Conservation (phyloP, 2,888 invertebrate genomes). For the Halictus ligatus region DNA sequence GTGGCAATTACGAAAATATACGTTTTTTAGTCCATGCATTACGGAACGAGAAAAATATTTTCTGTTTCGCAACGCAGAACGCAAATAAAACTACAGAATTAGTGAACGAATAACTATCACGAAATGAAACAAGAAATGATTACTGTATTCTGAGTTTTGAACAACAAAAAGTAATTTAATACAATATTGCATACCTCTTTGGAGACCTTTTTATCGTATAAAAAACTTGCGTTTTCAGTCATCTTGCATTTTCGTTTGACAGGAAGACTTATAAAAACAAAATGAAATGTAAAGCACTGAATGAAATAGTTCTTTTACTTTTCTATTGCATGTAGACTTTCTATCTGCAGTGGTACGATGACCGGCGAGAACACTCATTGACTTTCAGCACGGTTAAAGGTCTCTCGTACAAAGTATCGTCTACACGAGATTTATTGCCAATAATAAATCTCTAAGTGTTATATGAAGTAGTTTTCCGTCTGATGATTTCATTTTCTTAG, state of each 20-base stretch:
- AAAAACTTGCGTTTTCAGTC: neutral
- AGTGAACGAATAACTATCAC: neutral
- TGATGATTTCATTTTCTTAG: constrained; percentile 3
- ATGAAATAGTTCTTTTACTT: constrained; percentile 25
- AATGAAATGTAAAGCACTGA: neutral
- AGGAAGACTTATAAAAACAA: neutral
- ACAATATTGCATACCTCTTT: too few species aligned
- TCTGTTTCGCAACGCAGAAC: neutral
- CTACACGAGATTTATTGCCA: constrained; percentile 8
- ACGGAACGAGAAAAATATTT: neutral
- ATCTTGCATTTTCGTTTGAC: neutral
- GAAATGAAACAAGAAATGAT: too few species aligned
- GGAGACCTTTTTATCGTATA: too few species aligned
- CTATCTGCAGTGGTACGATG: constrained; percentile 19
- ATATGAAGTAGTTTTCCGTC: constrained; percentile 7
- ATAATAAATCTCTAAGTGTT: constrained; percentile 1
- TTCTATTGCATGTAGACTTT: neutral
- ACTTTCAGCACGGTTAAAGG: constrained; percentile 27
- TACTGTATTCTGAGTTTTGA: too few species aligned
- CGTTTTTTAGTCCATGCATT: neutral
- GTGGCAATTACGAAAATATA: neutral
- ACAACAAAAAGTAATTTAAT: too few species aligned
- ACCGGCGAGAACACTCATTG: constrained; percentile 33
- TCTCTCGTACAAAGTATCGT: neutral
- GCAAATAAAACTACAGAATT: neutral